Conservation (phyloP, 1,140 invertebrate species). For the Lepeophtheirus salmonis region DNA sequence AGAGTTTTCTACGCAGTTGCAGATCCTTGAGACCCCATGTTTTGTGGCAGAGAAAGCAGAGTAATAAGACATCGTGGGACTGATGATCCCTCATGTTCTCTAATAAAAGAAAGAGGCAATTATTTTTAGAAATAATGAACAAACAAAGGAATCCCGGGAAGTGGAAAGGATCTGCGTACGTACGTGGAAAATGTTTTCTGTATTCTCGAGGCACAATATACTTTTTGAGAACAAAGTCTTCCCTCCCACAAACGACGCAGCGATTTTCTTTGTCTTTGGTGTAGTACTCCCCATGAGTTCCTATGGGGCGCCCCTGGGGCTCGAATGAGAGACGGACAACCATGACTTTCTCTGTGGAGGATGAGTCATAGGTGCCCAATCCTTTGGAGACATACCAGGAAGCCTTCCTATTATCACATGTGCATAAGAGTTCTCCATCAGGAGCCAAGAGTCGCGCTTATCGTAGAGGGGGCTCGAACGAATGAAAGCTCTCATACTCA, state of each 20-base stretch:
- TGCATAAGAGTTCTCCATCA: slow-evolving; percentile 54
- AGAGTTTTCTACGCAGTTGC: background rate
- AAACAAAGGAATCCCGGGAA: no score
- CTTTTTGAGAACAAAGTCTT: slow-evolving; percentile 50
- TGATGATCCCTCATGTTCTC: background rate
- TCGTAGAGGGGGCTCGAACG: slow-evolving; percentile 50
- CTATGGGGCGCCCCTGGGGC: slow-evolving; percentile 44
- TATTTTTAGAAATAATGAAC: background rate
- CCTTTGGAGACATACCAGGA: slow-evolving; percentile 48
- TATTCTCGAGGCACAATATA: slow-evolving; percentile 67
- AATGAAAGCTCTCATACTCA: no score
- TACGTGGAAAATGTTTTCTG: slow-evolving; percentile 54
- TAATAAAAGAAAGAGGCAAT: background rate
- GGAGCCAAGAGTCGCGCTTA: slow-evolving; percentile 57
- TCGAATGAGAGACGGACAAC: slow-evolving; percentile 59
- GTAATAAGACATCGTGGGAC: background rate
- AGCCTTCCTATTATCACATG: slow-evolving; percentile 59
- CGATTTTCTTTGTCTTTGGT: slow-evolving; percentile 42
- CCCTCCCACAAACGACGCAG: slow-evolving; percentile 60
- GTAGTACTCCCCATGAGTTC: slow-evolving; percentile 10
- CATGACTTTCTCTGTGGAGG: no score
- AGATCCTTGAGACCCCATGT: background rate
- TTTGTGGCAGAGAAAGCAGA: background rate
- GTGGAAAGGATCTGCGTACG: no score
- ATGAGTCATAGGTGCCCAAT: slow-evolving; percentile 38